Evolutionary conservation across 2,888 invertebrate species (phyloP).

Genomic region (Drosophila glabriapex): DNA sequence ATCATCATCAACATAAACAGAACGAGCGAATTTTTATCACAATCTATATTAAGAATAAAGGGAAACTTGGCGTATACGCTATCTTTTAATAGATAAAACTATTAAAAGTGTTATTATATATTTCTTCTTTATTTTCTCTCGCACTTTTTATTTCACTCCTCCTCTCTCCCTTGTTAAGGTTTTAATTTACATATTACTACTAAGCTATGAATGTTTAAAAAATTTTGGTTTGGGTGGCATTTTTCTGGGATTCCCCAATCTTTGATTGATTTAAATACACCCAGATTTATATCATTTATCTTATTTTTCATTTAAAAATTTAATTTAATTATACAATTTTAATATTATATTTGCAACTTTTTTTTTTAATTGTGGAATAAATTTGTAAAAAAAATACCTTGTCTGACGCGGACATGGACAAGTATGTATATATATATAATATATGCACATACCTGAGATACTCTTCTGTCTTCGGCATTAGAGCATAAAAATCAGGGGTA

Average conservation of each 20-base stretch:
- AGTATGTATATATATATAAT: not conserved
- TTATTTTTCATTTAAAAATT: not conserved
- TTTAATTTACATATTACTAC: not conserved
- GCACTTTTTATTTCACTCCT: not conserved
- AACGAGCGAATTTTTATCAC: not conserved
- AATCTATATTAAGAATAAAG: not conserved
- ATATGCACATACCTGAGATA: not conserved
- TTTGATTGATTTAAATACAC: not conserved
- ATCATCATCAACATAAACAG: slow-evolving; percentile 24
- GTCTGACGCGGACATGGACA: too few relatives aligned
- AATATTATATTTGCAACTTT: not conserved
- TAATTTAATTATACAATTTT: not conserved
- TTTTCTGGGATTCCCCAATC: not conserved
- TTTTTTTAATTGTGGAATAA: not conserved
- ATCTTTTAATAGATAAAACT: slow-evolving; percentile 31
- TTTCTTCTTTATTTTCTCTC: not conserved
- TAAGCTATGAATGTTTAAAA: not conserved
- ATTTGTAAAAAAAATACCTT: not conserved
- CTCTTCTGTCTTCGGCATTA: not conserved
- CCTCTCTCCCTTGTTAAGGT: not conserved
- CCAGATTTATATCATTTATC: not conserved
- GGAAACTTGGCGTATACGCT: not conserved
- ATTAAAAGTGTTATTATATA: slow-evolving; percentile 35
- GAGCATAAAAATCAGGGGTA: not conserved
- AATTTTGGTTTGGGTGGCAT: not conserved